These are phyloP conservation scores for Scaptodrosophila lebanonensis DNA, from an alignment of 1,140 invertebrate species.

Conservation along the genomic window DNA sequence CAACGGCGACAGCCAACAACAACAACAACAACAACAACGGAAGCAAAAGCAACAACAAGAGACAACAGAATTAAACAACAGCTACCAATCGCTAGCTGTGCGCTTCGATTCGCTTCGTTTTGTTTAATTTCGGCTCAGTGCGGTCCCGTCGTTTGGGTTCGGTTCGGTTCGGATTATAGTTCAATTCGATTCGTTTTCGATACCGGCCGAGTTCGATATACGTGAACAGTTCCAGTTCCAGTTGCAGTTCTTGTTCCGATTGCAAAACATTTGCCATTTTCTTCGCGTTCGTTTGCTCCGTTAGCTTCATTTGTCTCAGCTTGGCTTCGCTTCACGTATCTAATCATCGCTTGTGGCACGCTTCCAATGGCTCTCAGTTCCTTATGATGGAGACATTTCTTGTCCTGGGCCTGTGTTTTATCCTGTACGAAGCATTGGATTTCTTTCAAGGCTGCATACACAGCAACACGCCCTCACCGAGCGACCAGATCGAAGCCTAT, in stretches of 20 bases:
- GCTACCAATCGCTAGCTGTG: conserved; percentile 10
- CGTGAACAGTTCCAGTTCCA: too few relatives aligned
- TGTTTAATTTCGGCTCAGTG: conserved; percentile 9
- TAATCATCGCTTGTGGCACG: conserved; percentile 22
- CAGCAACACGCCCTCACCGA: conserved; percentile 64
- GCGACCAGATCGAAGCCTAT: conserved; percentile 74
- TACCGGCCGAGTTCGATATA: too few relatives aligned
- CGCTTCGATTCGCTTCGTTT: conserved; percentile 13
- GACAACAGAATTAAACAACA: background rate
- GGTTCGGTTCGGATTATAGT: conserved; percentile 3
- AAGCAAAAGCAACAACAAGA: background rate
- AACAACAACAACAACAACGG: conserved; percentile 18
- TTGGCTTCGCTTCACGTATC: too few relatives aligned
- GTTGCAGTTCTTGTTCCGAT: too few relatives aligned
- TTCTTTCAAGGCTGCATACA: conserved; percentile 77
- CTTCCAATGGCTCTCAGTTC: conserved; percentile 67
- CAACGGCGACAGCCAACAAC: conserved; percentile 19
- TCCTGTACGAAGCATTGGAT: conserved; percentile 77
- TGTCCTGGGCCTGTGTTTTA: conserved; percentile 77
- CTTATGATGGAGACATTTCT: conserved; percentile 78
- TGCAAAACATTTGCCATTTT: conserved; percentile 10
- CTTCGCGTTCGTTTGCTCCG: conserved; percentile 24
- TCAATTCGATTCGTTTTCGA: background rate
- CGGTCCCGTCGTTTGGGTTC: conserved; percentile 9
- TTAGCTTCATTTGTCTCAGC: background rate